These are phyloP conservation scores for Trissoscelio sp. DNA, from an alignment of 2,888 invertebrate species.

Conservation along the genomic window DNA sequence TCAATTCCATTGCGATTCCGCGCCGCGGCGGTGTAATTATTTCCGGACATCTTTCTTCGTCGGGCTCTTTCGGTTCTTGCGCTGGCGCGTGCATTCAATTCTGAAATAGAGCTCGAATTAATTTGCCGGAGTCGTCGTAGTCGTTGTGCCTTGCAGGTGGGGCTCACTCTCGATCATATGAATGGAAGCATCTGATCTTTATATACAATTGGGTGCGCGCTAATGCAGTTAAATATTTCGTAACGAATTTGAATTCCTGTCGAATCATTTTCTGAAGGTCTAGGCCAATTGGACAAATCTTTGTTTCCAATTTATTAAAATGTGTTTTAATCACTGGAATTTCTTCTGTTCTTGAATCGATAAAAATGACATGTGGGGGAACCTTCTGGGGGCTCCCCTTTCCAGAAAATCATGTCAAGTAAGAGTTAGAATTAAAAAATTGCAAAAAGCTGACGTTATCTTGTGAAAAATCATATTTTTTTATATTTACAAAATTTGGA, in stretches of 20 bases:
- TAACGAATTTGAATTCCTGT: conserved; percentile 17
- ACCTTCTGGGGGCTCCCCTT: too few relatives aligned
- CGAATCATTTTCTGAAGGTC: conserved; percentile 53
- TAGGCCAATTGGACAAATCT: too few relatives aligned
- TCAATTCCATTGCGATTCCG: conserved; percentile 34
- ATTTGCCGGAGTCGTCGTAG: conserved; percentile 17
- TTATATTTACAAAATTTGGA: too few relatives aligned
- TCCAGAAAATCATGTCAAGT: too few relatives aligned
- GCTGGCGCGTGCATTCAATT: conserved; percentile 44
- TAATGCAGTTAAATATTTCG: conserved; percentile 35
- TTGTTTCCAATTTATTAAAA: too few relatives aligned
- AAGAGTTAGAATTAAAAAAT: too few relatives aligned
- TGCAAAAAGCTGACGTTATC: too few relatives aligned
- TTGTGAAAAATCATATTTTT: too few relatives aligned
- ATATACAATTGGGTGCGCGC: conserved; percentile 23
- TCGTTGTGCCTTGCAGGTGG: conserved; percentile 19
- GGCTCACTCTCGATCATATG: conserved; percentile 19
- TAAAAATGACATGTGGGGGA: too few relatives aligned
- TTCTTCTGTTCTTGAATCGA: too few relatives aligned
- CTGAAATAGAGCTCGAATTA: conserved; percentile 44
- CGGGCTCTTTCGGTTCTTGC: conserved; percentile 26
- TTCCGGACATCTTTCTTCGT: conserved; percentile 47
- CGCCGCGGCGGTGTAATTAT: conserved; percentile 32
- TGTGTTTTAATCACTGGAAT: too few relatives aligned
- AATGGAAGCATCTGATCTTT: conserved; percentile 22